Conservation (phyloP, 2,113 vertebrate species). For the Mungos mungo region DNA sequence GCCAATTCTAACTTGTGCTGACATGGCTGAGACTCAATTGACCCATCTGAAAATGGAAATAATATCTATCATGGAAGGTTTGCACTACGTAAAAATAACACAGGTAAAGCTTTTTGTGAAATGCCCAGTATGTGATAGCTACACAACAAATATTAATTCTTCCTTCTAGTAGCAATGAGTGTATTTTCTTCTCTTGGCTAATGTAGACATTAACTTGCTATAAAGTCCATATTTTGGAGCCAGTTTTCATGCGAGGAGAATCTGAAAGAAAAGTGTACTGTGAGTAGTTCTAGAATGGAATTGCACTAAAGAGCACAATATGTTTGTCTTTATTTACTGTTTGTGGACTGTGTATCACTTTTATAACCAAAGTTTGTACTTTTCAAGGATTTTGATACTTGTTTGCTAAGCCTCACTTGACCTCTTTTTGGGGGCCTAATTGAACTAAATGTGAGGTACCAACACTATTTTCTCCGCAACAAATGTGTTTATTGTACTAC, state of each 20-base stretch:
- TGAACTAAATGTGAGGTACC: background rate
- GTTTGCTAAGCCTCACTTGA: background rate
- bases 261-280: background rate
- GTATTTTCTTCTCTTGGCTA: background rate
- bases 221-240: background rate
- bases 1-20: background rate
- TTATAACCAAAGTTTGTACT: background rate
- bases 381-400: background rate
- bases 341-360: background rate
- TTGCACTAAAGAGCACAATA: background rate
- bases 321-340: background rate
- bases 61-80: background rate
- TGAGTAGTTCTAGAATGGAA: background rate
- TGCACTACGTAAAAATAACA: background rate
- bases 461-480: background rate
- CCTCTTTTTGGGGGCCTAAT: background rate
- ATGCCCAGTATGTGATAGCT: background rate
- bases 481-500: background rate
- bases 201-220: background rate
- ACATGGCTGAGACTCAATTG: background rate
- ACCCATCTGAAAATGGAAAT: background rate
- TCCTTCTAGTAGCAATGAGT: background rate
- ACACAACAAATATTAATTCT: background rate
- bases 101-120: background rate
- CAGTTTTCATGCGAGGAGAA: conserved; percentile 12